Conservation (phyloP, 1,140 invertebrate genomes). For the Drosophila lini region DNA sequence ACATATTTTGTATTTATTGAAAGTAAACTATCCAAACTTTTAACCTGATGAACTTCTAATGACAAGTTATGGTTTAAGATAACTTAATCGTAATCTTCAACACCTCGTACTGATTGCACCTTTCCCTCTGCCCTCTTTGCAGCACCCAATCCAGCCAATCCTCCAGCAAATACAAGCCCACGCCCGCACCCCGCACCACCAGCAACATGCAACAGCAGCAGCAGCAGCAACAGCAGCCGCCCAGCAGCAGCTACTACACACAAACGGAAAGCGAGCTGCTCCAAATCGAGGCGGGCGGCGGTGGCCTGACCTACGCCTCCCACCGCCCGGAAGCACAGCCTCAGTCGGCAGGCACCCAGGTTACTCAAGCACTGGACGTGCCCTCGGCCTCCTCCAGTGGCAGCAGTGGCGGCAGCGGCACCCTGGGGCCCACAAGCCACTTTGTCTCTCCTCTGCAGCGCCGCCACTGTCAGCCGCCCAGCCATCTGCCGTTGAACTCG, state of each 20-base stretch:
- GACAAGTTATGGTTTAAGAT: neutral
- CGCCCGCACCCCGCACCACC: constrained; percentile 61
- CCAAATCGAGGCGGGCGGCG: constrained; percentile 75
- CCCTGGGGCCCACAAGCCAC: constrained; percentile 49
- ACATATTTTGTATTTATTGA: neutral
- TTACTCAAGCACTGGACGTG: constrained; percentile 61
- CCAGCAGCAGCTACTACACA: constrained; percentile 80
- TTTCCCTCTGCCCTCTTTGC: constrained; percentile 8
- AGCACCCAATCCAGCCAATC: constrained; percentile 35
- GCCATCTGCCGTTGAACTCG: constrained; percentile 77
- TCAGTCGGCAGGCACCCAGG: constrained; percentile 15
- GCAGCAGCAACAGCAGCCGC: constrained; percentile 73
- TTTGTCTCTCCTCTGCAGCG: constrained; percentile 77
- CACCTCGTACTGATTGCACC: constrained; percentile 7
- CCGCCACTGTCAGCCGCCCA: constrained; percentile 78
- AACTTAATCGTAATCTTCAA: neutral
- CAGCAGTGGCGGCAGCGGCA: constrained; percentile 61
- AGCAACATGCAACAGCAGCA: constrained; percentile 71
- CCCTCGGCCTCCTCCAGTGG: constrained; percentile 49
- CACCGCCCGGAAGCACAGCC: constrained; percentile 27
- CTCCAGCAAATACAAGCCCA: constrained; percentile 60
- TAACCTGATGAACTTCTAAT: neutral
- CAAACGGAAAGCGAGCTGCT: constrained; percentile 81
- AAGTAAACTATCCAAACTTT: neutral
- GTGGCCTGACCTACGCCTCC: constrained; percentile 44